phyloP scores from a whole-genome alignment of 2,888 invertebrate species.

The Melolontha melolontha region DNA sequence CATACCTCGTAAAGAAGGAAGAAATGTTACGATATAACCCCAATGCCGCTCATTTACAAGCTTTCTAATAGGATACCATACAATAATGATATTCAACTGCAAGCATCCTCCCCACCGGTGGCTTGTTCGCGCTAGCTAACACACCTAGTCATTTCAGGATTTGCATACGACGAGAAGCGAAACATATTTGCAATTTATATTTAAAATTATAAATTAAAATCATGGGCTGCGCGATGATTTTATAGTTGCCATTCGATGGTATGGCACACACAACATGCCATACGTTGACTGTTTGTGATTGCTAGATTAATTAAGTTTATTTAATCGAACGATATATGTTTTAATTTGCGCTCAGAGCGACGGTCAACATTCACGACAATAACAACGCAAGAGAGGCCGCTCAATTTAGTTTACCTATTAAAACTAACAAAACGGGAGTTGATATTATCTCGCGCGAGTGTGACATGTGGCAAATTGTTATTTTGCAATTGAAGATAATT shows the following conservation, averaged over 20 bases:
- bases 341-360: too few species aligned
- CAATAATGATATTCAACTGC: slow-evolving; percentile 34
- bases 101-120: not conserved
- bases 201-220: slow-evolving; percentile 42
- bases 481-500: too few species aligned
- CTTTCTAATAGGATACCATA: not conserved
- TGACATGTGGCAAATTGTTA: too few species aligned
- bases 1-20: too few species aligned
- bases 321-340: slow-evolving; percentile 5
- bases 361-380: too few species aligned
- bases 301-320: slow-evolving; percentile 24
- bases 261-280: not conserved
- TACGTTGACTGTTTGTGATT: slow-evolving; percentile 12
- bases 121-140: slow-evolving; percentile 32
- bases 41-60: too few species aligned
- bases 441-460: too few species aligned
- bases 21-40: too few species aligned
- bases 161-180: slow-evolving; percentile 23
- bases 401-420: too few species aligned
- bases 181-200: slow-evolving; percentile 42
- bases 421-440: too few species aligned
- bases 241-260: not conserved
- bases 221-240: not conserved
- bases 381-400: too few species aligned
- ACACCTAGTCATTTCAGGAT: slow-evolving; percentile 40